phyloP scores from a whole-genome alignment of 1,140 invertebrate genomes.

The Arion vulgaris region DNA sequence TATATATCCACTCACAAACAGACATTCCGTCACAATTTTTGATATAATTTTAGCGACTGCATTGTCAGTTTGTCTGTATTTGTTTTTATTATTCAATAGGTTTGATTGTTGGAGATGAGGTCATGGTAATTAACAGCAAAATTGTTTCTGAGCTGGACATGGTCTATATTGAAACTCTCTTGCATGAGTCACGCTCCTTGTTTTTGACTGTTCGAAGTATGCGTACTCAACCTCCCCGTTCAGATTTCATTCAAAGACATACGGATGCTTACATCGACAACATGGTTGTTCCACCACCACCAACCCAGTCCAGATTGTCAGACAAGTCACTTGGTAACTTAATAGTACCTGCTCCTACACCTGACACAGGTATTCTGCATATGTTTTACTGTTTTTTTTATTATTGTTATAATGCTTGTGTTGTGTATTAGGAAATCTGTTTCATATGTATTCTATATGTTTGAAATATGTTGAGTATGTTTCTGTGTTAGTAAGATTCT shows the following conservation, averaged over 20 bases:
- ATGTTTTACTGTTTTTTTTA: neutral
- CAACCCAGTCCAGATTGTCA: constrained; percentile 89
- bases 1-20: no score
- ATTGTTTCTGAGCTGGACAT: constrained; percentile 98
- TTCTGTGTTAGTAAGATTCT: no score
- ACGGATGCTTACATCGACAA: constrained; percentile 89
- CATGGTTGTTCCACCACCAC: constrained; percentile 93
- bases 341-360: constrained; percentile 86
- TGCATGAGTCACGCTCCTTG: constrained; percentile 94
- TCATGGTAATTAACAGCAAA: constrained; percentile 98
- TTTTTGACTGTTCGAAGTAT: constrained; percentile 98
- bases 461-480: no score
- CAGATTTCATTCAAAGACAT: constrained; percentile 54
- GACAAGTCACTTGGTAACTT: constrained; percentile 96
- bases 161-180: constrained; percentile 96
- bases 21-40: no score
- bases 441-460: no score
- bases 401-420: no score
- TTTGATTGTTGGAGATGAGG: constrained; percentile 96
- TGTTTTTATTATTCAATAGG: constrained; percentile 78
- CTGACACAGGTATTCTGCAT: constrained; percentile 39
- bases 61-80: no score
- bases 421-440: no score
- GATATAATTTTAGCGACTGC: no score
- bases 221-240: constrained; percentile 87